These are phyloP conservation scores for Coregonus clupeaformis DNA, from an alignment of 2,113 vertebrate species.

Conservation along the genomic window DNA sequence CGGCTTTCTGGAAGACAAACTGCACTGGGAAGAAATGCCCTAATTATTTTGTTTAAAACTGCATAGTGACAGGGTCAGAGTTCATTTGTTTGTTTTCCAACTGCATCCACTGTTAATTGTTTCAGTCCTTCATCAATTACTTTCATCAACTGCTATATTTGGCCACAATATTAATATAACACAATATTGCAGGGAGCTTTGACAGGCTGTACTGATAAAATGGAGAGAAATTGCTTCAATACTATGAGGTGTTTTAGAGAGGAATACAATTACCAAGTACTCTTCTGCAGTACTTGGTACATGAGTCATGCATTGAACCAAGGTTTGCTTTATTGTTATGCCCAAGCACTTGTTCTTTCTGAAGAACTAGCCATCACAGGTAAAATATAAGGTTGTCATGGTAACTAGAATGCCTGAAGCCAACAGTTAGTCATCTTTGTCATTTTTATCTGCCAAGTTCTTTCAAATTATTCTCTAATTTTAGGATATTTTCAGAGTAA, in stretches of 20 bases:
- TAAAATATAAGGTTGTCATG: slow-evolving; percentile 31
- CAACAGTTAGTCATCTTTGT: background rate
- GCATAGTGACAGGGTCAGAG: too few relatives aligned
- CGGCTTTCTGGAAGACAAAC: too few relatives aligned
- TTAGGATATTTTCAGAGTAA: too few relatives aligned
- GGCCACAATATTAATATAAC: too few relatives aligned
- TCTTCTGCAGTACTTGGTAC: background rate
- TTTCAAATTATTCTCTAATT: too few relatives aligned
- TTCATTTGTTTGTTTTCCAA: too few relatives aligned
- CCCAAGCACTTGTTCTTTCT: background rate
- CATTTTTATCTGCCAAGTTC: background rate
- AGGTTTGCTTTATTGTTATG: slow-evolving; percentile 1
- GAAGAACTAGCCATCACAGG: slow-evolving; percentile 1
- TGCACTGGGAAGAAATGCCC: too few relatives aligned
- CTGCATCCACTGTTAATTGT: too few relatives aligned
- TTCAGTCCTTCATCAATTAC: too few relatives aligned
- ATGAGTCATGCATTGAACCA: slow-evolving; percentile 3
- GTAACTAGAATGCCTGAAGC: slow-evolving; percentile 2
- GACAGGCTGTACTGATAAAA: slow-evolving; percentile 11
- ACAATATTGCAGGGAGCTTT: slow-evolving; percentile 1
- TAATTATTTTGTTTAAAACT: too few relatives aligned
- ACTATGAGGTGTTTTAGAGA: background rate
- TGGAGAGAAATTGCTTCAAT: background rate
- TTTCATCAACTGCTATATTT: too few relatives aligned
- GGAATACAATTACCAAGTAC: background rate